Evolutionary conservation across 1,140 invertebrate species (phyloP), one percentile per base, ranked within the genome.

Genomic region (Pararge aegeria): DNA sequence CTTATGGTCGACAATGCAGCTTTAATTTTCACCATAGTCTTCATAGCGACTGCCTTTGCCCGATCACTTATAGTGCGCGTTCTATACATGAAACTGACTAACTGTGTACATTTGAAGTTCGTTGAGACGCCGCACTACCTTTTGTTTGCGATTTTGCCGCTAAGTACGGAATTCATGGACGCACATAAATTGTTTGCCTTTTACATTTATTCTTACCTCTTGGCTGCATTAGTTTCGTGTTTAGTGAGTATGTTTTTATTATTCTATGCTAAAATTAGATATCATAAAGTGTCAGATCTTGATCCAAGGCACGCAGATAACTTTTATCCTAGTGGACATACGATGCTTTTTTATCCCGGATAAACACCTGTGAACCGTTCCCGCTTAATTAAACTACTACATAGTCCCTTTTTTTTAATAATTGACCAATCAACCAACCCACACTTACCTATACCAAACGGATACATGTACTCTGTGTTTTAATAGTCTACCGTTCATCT

Each of bases 1-100:
- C 81, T 70, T 0, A 83, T 84, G 80, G 55, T 80, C 2, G 83
- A 87, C 27, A 87, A 79, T 15, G 77, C 83, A n/a, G 66, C 81
- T 1, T 44, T 84, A 4, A 55, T 84, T 44, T 87, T 79, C 40
- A 55, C 70, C 5, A 48, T 78, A 20, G 38, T 79, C 5, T 78
- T 78, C 50, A 82, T 80, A 13, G 12, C 61, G 3, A 40, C 69
- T 15, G 62, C 74, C 0, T 73, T 81, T 12, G 59, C 77, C 0
- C 74, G 81, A 57, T 81, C 81, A 3, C 59, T 80, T 13, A 73
- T 80, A 40, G 55, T 83, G 13, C 67, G 69, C 37, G 64, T 74
- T n/a, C 20, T 84, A n/a, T 80, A 78, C 49, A 20, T 70, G 29
- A 55, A 55, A 15, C 40, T 81, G 15, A 70, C 59, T 5, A 63